Evolutionary conservation across 2,888 invertebrate species (phyloP).

Genomic region (Microplitis deprimator): DNA sequence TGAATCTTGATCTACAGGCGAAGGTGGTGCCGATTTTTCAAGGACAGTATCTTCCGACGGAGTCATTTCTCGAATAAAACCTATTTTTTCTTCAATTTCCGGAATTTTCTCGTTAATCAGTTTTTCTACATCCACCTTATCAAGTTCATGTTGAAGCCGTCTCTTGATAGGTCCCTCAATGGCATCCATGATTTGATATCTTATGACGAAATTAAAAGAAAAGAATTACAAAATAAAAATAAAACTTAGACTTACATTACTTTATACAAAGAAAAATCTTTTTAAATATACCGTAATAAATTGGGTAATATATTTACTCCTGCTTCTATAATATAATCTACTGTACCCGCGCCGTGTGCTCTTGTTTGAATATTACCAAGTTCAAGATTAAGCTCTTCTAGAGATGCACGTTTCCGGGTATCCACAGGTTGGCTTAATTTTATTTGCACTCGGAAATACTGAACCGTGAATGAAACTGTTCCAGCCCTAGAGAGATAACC

Average conservation of each 20-base stretch:
- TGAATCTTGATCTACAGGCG: constrained; percentile 59
- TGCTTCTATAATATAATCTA: constrained; percentile 87
- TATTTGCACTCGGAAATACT: constrained; percentile 81
- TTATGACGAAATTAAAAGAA: constrained; percentile 36
- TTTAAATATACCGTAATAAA: constrained; percentile 75
- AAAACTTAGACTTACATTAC: not conserved
- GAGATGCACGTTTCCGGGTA: constrained; percentile 80
- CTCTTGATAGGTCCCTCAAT: constrained; percentile 84
- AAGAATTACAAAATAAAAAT: constrained; percentile 4
- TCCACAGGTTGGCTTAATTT: constrained; percentile 84
- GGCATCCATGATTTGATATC: constrained; percentile 89
- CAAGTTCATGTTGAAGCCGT: constrained; percentile 81
- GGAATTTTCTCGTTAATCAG: constrained; percentile 81
- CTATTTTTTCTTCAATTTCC: constrained; percentile 77
- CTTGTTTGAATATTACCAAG: constrained; percentile 88
- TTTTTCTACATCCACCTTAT: constrained; percentile 83
- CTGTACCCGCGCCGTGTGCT: constrained; percentile 86
- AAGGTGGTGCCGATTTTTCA: constrained; percentile 54
- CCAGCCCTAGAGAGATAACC: constrained; percentile 82
- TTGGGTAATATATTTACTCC: constrained; percentile 87
- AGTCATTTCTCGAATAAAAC: constrained; percentile 57
- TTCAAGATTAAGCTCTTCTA: constrained; percentile 84
- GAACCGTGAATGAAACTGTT: constrained; percentile 83
- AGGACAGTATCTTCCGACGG: constrained; percentile 60
- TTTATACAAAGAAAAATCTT: not conserved